Conservation (phyloP, 2,797 vertebrate species). For the Phoebastria nigripes region DNA sequence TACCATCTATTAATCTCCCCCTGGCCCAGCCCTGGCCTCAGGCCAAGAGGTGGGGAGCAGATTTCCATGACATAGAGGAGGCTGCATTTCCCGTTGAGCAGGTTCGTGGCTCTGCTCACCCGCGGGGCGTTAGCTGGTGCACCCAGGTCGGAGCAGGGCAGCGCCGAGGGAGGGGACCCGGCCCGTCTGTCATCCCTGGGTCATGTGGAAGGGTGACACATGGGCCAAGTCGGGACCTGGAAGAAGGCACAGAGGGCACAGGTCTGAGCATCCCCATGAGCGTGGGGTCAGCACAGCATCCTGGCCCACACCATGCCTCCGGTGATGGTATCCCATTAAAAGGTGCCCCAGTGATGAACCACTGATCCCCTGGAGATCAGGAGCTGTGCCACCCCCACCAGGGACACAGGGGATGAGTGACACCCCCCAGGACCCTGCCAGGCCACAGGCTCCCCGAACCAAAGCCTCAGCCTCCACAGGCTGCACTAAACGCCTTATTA, state of each 20-base stretch:
- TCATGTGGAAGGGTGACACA: not conserved
- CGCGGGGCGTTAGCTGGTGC: rapidly evolving
- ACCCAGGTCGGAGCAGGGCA: not conserved
- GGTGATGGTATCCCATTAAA: not conserved
- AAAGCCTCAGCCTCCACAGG: not conserved
- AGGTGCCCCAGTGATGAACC: not conserved
- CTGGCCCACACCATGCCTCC: not conserved
- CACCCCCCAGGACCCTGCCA: not conserved
- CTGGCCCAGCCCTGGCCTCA: not conserved
- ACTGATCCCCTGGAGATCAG: not conserved
- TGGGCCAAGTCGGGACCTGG: not conserved
- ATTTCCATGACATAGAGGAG: not conserved
- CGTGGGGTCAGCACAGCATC: not conserved
- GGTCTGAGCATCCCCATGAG: not conserved
- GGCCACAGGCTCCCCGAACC: not conserved
- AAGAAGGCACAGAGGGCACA: not conserved
- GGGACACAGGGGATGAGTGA: not conserved
- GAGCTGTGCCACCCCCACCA: not conserved
- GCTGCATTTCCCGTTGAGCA: not conserved
- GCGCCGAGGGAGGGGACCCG: not conserved
- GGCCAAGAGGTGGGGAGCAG: constrained; percentile 11
- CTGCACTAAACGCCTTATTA: not conserved
- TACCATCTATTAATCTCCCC: not conserved
- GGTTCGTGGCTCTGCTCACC: not conserved
- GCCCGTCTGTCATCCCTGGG: not conserved